These are phyloP conservation scores for Hirundo rustica DNA, from an alignment of 2,797 vertebrate genomes.

Conservation along the genomic window DNA sequence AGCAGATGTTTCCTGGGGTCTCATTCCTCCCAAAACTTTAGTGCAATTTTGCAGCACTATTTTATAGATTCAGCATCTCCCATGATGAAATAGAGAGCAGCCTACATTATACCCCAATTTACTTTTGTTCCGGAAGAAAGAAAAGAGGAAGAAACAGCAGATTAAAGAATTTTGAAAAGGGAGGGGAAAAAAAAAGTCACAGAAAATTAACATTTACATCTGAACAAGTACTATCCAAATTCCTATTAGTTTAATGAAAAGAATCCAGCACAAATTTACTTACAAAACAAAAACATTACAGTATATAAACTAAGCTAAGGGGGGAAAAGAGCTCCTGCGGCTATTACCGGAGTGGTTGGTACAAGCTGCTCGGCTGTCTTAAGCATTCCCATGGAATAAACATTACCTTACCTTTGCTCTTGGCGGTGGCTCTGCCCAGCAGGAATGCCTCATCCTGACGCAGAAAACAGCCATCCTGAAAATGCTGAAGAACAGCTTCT, in stretches of 20 bases:
- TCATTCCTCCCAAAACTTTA: conserved; percentile 72
- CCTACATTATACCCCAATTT: conserved; percentile 40
- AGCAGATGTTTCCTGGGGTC: conserved; percentile 70
- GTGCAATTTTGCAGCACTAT: conserved; percentile 63
- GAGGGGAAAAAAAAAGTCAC: neutral
- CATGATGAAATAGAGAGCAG: conserved; percentile 59
- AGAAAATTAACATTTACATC: conserved; percentile 66
- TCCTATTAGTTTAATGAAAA: conserved; percentile 47
- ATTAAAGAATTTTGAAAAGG: conserved; percentile 71
- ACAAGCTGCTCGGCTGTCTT: conserved; percentile 73
- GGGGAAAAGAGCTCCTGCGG: conserved; percentile 27
- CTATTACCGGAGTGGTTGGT: conserved; percentile 53
- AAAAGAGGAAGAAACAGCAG: conserved; percentile 72
- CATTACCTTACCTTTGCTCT: conserved; percentile 90
- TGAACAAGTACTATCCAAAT: conserved; percentile 56
- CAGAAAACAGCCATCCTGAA: conserved; percentile 89
- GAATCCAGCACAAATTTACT: conserved; percentile 18
- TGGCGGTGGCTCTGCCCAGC: conserved; percentile 83
- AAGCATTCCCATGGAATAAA: conserved; percentile 85
- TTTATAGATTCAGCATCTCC: conserved; percentile 64
- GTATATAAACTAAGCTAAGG: conserved; percentile 56
- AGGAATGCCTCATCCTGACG: conserved; percentile 85
- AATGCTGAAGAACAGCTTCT: conserved; percentile 96
- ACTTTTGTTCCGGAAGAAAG: conserved; percentile 1
- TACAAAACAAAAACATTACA: conserved; percentile 17